Conservation (phyloP, 2,113 vertebrate genomes). For the Hemicordylus capensis region DNA sequence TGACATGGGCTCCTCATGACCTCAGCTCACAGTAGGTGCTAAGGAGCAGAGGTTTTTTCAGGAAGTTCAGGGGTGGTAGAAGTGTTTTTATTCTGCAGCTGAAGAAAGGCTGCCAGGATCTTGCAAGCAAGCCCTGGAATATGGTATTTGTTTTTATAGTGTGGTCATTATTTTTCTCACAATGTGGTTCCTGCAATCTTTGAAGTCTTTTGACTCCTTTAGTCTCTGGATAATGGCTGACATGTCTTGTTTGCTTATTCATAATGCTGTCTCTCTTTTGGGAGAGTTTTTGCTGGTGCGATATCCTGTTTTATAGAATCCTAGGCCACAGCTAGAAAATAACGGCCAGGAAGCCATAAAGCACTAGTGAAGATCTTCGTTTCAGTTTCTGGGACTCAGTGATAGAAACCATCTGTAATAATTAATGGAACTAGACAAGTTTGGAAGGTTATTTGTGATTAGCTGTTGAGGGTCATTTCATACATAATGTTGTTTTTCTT, state of each 20-base stretch:
- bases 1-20: conserved; percentile 21
- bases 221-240: conserved; percentile 12
- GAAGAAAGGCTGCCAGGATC: conserved; percentile 60
- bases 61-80: conserved; percentile 42
- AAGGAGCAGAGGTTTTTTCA: conserved; percentile 34
- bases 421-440: background rate
- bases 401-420: background rate
- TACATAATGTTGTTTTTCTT: background rate
- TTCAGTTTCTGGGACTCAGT: background rate
- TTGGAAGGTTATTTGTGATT: conserved; percentile 5
- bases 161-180: conserved; percentile 58
- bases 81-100: conserved; percentile 57
- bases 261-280: background rate
- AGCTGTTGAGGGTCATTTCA: background rate
- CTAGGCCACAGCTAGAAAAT: background rate
- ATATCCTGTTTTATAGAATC: conserved; percentile 4
- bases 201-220: conserved; percentile 9
- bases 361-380: background rate
- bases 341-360: conserved; percentile 11
- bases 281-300: background rate
- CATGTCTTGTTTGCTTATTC: conserved; percentile 33
- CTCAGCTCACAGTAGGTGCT: conserved; percentile 19
- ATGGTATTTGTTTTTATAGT: conserved; percentile 59
- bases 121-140: conserved; percentile 17
- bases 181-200: conserved; percentile 18